Conservation (phyloP, 92 coral and sea anemone genomes). For the Bergia sp. region DNA sequence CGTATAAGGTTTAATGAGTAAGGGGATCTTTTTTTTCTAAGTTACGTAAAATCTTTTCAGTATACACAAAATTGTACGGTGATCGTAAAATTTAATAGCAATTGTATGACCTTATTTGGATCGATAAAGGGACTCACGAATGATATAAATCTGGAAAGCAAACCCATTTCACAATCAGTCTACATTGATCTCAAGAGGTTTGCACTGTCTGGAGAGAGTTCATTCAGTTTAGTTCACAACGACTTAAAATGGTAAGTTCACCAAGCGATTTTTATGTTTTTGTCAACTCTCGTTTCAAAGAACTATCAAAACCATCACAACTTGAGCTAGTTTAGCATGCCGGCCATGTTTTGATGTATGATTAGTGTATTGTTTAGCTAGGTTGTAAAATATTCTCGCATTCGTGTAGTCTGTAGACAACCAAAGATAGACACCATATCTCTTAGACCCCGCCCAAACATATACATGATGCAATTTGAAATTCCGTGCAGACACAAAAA, state of each 20-base stretch:
- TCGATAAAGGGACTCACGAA: too few species aligned
- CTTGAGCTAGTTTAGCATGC: too few species aligned
- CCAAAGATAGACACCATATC: background rate
- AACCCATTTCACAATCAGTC: too few species aligned
- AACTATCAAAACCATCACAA: background rate
- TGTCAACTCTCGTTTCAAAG: background rate
- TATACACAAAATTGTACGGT: too few species aligned
- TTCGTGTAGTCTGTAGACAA: too few species aligned
- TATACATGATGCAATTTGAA: too few species aligned
- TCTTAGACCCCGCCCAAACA: background rate
- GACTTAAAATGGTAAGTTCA: background rate
- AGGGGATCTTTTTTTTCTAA: too few species aligned
- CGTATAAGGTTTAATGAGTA: too few species aligned
- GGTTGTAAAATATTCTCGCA: background rate
- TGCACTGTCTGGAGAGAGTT: background rate
- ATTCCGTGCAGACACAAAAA: too few species aligned
- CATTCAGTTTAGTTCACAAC: background rate
- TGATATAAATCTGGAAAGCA: background rate
- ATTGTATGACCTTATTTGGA: too few species aligned
- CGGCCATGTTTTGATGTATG: background rate
- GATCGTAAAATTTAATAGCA: too few species aligned
- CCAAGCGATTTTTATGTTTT: background rate
- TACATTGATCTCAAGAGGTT: background rate
- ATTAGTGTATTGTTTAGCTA: background rate
- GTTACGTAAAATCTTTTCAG: too few species aligned